Conservation (phyloP, 1,140 invertebrate genomes). For the Dendroctonus ponderosae region DNA sequence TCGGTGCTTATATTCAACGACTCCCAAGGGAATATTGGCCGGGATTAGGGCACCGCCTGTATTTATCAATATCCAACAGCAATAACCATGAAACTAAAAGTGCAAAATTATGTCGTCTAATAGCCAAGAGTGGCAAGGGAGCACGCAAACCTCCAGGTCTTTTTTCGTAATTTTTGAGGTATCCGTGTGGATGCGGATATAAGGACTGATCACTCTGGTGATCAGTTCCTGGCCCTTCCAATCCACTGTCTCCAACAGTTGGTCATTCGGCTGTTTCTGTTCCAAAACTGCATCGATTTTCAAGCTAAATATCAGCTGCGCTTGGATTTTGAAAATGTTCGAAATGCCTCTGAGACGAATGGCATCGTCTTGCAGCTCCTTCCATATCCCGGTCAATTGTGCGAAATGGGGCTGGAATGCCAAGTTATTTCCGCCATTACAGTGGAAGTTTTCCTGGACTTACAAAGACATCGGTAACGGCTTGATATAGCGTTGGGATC, state of each 20-base stretch:
- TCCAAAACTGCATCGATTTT: not conserved
- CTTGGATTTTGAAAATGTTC: not conserved
- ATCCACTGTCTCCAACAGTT: too few relatives aligned
- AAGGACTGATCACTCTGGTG: too few relatives aligned
- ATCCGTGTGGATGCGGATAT: too few relatives aligned
- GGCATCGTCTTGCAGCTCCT: not conserved
- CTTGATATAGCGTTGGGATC: not conserved
- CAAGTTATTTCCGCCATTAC: not conserved
- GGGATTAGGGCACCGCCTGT: not conserved
- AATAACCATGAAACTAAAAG: too few relatives aligned
- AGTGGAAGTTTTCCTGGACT: not conserved
- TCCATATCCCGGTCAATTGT: not conserved
- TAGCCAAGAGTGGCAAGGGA: too few relatives aligned
- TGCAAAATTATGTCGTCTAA: too few relatives aligned
- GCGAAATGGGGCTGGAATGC: not conserved
- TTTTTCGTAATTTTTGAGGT: too few relatives aligned
- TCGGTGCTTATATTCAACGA: not conserved
- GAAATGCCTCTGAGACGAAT: not conserved
- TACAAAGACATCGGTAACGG: not conserved
- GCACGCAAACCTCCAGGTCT: too few relatives aligned
- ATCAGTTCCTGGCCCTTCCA: too few relatives aligned
- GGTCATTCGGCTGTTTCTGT: not conserved
- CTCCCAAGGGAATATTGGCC: slow-evolving; percentile 1
- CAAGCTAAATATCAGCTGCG: not conserved
- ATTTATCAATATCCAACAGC: not conserved